phyloP scores from a whole-genome alignment of 2,888 invertebrate genomes.

The Monopis laevigella region DNA sequence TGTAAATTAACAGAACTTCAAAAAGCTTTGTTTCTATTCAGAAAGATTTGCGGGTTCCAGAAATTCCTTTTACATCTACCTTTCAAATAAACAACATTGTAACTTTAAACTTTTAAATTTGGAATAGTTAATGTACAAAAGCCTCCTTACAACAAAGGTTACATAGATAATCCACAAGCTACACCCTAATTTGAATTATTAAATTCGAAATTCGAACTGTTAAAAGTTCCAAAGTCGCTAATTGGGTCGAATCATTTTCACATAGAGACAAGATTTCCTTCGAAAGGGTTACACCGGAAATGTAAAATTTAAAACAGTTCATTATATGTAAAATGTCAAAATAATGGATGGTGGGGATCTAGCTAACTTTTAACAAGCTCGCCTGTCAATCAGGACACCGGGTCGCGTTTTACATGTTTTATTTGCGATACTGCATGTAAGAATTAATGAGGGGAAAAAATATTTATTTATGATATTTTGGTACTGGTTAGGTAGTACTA shows the following conservation, averaged over 20 bases:
- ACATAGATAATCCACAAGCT: background rate
- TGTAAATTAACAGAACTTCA: no score
- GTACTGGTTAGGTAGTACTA: no score
- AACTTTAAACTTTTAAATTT: no score
- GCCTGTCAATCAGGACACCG: conserved; percentile 30
- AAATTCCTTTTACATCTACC: no score
- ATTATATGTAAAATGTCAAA: conserved; percentile 17
- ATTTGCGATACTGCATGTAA: conserved; percentile 5
- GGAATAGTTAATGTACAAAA: no score
- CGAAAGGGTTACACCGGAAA: conserved; percentile 6
- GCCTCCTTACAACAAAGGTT: no score
- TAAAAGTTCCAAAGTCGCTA: conserved; percentile 28
- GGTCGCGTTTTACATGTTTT: conserved; percentile 20
- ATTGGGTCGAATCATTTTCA: conserved; percentile 27
- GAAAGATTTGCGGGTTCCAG: no score
- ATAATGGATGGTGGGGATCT: conserved; percentile 25
- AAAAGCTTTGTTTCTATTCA: no score
- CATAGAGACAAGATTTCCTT: conserved; percentile 13
- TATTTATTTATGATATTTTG: no score
- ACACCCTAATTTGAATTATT: conserved; percentile 2
- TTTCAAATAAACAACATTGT: no score
- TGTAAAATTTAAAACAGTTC: conserved; percentile 9
- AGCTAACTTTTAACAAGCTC: conserved; percentile 35
- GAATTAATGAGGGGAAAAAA: conserved; percentile 8
- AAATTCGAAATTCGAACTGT: conserved; percentile 25